A percentile compares a stretch with the other conserved stretches of the same genome.
Conservation (phyloP, 1,140 invertebrate genomes). For the Drosophila biarmipes region DNA sequence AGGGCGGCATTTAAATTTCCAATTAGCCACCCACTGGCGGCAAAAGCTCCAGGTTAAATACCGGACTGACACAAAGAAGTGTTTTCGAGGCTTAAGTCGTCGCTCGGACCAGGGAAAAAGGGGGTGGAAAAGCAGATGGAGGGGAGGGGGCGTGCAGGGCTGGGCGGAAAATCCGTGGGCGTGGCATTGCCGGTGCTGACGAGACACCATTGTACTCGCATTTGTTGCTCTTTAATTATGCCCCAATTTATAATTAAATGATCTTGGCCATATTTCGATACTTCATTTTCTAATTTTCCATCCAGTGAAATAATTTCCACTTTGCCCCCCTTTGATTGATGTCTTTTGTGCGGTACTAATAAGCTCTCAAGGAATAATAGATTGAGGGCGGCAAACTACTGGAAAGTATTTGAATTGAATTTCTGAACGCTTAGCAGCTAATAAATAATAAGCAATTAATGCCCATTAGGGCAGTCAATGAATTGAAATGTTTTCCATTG, state of each 20-base stretch:
- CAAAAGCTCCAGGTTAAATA: conserved; percentile 37
- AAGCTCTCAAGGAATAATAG: conserved; percentile 22
- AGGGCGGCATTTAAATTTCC: conserved; percentile 49
- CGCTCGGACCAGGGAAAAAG: not conserved
- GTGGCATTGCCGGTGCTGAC: not conserved
- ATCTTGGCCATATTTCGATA: conserved; percentile 41
- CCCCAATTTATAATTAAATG: conserved; percentile 42
- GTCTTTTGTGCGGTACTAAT: conserved; percentile 24
- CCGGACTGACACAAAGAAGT: conserved; percentile 49
- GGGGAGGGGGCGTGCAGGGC: not conserved
- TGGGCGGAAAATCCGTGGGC: not conserved
- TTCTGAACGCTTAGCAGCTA: not conserved
- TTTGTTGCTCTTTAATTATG: conserved; percentile 43
- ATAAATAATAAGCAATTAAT: not conserved
- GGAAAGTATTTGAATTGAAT: not conserved
- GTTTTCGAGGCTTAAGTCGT: conserved; percentile 41
- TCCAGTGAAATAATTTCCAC: conserved; percentile 33
- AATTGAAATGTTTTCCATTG: not conserved
- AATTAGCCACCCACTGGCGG: conserved; percentile 35
- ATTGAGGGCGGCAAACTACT: conserved; percentile 7
- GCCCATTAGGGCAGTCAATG: not conserved
- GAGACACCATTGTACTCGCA: conserved; percentile 15
- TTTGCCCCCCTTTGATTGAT: conserved; percentile 16
- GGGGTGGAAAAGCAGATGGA: not conserved
- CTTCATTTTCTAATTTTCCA: conserved; percentile 15